A percentile compares a stretch with the other conserved stretches of the same genome.
Conservation (phyloP, 2,113 vertebrate species). For the Speoplatyrhinus poulsoni region DNA sequence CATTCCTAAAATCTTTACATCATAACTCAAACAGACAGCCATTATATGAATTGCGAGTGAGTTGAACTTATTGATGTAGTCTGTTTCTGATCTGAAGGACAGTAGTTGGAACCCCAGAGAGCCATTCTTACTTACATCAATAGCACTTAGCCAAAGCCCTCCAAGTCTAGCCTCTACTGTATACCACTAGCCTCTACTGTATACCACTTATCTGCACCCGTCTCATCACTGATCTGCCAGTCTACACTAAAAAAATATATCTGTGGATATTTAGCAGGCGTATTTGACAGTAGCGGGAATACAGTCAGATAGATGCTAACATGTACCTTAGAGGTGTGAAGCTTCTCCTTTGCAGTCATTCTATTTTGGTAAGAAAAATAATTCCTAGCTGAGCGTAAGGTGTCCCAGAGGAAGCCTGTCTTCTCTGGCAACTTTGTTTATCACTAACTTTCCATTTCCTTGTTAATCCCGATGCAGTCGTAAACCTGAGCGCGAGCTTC, state of each 20-base stretch:
- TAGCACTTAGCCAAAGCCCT: slow-evolving; percentile 58
- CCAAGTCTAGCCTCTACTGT: slow-evolving; percentile 28
- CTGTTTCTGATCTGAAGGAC: slow-evolving; percentile 60
- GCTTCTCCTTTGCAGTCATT: slow-evolving; percentile 1
- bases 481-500: slow-evolving; percentile 50
- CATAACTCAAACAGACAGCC: slow-evolving; percentile 23
- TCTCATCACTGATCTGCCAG: slow-evolving; percentile 31
- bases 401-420: slow-evolving; percentile 39
- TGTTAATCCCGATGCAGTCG: slow-evolving; percentile 60
- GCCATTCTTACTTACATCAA: slow-evolving; percentile 54
- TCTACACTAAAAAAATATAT: slow-evolving; percentile 15
- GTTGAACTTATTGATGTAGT: slow-evolving; percentile 50
- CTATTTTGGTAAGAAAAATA: slow-evolving; percentile 7
- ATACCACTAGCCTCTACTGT: slow-evolving; percentile 15
- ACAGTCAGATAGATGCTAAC: slow-evolving; percentile 17
- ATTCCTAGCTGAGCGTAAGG: slow-evolving; percentile 17
- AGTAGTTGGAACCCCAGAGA: slow-evolving; percentile 43
- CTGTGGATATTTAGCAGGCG: slow-evolving; percentile 14
- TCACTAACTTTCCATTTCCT: slow-evolving; percentile 66
- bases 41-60: slow-evolving; percentile 30
- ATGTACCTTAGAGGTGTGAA: slow-evolving; percentile 10
- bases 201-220: slow-evolving; percentile 34
- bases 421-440: slow-evolving; percentile 66
- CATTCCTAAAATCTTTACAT: slow-evolving; percentile 22
- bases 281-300: not conserved